Percentiles rank a stretch among this genome's conserved stretches.
Conservation (phyloP, 2,113 vertebrate species). For the Kryptolebias marmoratus region DNA sequence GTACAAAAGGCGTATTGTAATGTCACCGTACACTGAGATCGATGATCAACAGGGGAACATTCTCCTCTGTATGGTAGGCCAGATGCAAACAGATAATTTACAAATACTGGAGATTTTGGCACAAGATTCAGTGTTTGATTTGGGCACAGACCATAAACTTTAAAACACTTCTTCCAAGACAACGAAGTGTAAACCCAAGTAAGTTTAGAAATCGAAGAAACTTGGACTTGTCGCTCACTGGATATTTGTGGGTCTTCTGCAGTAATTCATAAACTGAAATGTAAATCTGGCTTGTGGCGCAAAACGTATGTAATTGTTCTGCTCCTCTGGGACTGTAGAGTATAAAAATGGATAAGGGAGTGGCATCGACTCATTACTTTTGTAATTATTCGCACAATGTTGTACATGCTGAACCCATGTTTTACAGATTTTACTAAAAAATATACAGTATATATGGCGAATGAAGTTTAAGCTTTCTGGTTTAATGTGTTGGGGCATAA, state of each 20-base stretch:
- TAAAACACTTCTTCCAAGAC: neutral
- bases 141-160: neutral
- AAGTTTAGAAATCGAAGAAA: neutral
- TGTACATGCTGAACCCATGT: too few species aligned
- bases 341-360: neutral
- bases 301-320: constrained; percentile 36
- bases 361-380: neutral
- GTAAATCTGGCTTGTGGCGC: constrained; percentile 15
- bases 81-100: constrained; percentile 28
- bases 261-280: constrained; percentile 33
- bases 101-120: neutral
- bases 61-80: constrained; percentile 20
- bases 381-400: too few species aligned
- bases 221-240: neutral
- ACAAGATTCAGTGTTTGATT: constrained; percentile 13
- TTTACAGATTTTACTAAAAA: too few species aligned
- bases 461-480: too few species aligned
- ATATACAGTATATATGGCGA: too few species aligned
- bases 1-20: constrained; percentile 48
- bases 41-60: constrained; percentile 38
- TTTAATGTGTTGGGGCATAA: too few species aligned
- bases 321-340: constrained; percentile 16
- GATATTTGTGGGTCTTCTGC: constrained; percentile 10
- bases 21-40: constrained; percentile 30
- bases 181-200: constrained; percentile 1